phyloP scores from a whole-genome alignment of 2,888 invertebrate species.

The Molanna angustata region DNA sequence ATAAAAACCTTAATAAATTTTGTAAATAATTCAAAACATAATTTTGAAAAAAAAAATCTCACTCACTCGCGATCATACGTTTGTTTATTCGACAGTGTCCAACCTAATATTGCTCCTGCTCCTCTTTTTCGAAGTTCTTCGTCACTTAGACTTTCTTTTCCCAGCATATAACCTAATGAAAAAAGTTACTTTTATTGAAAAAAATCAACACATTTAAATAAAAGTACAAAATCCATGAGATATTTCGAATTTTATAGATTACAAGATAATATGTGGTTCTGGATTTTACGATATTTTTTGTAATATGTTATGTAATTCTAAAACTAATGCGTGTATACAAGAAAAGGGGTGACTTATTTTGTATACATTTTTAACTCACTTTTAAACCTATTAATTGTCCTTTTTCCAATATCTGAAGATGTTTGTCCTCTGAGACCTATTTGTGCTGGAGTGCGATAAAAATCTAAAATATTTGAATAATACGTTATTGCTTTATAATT shows the following conservation, averaged over 20 bases:
- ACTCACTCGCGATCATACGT: conserved; percentile 20
- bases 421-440: conserved; percentile 13
- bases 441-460: conserved; percentile 26
- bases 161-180: conserved; percentile 27
- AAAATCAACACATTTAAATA: not conserved
- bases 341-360: no score
- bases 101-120: conserved; percentile 18
- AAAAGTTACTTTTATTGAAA: not conserved
- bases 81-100: conserved; percentile 21
- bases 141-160: conserved; percentile 25
- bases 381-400: conserved; percentile 27
- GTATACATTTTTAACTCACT: no score
- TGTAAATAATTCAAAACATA: no score
- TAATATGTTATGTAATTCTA: not conserved
- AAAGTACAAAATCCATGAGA: not conserved
- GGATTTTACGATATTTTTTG: not conserved
- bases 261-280: not conserved
- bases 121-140: conserved; percentile 21
- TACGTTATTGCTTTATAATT: no score
- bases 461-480: conserved; percentile 24
- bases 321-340: no score
- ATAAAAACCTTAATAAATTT: no score
- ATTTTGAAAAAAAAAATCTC: no score
- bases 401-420: conserved; percentile 25
- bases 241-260: not conserved